Evolutionary conservation across 2,113 vertebrate genomes (phyloP).

Genomic region (Cynopterus brachyotis): DNA sequence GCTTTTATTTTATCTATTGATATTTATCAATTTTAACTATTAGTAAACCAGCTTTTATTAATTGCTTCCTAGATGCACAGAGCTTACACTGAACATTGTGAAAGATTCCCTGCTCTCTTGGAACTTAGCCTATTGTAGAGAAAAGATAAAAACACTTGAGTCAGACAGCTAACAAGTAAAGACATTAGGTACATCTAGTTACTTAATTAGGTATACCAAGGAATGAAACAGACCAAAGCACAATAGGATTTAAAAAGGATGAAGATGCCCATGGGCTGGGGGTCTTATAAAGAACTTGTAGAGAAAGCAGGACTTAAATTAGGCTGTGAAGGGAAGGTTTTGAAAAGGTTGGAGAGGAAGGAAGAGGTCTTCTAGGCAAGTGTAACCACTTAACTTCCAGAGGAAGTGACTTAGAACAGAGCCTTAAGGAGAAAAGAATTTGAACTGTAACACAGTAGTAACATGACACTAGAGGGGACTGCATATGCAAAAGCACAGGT

Average conservation of each 20-base stretch:
- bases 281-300: not conserved
- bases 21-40: not conserved
- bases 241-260: not conserved
- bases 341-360: not conserved
- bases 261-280: fast-evolving
- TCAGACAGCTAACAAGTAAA: not conserved
- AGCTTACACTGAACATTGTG: not conserved
- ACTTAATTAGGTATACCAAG: not conserved
- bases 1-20: not conserved
- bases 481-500: not conserved
- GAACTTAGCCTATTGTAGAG: not conserved
- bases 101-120: not conserved
- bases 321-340: not conserved
- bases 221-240: not conserved
- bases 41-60: not conserved
- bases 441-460: not conserved
- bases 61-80: not conserved
- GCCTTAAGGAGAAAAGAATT: not conserved
- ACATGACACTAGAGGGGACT: not conserved
- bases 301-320: not conserved
- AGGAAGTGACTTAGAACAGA: not conserved
- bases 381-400: not conserved
- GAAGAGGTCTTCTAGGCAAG: not conserved
- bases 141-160: not conserved
- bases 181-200: not conserved